A percentile compares a stretch with the other conserved stretches of the same genome.
Conservation (phyloP, 2,113 vertebrate species). For the Labeo rohita region DNA sequence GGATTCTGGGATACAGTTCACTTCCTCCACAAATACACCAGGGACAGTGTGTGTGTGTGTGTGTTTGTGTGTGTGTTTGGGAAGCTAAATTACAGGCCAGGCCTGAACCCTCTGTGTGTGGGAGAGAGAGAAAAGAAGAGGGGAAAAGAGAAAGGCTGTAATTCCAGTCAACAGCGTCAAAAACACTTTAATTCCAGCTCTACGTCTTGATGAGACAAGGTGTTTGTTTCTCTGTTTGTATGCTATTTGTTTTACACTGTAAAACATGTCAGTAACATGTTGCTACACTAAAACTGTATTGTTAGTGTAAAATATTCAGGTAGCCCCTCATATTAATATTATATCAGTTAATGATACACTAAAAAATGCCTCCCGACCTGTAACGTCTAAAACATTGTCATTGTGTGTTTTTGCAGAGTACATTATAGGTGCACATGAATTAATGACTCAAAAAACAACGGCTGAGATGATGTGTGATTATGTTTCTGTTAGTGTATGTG, state of each 20-base stretch:
- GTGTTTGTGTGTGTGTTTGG: conserved; percentile 29
- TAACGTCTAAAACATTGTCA: not conserved
- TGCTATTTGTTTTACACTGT: not conserved
- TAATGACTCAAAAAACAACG: not conserved
- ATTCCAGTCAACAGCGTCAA: conserved; percentile 46
- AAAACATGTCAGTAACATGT: not conserved
- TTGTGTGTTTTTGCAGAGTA: not conserved
- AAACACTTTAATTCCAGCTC: conserved; percentile 28
- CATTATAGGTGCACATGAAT: not conserved
- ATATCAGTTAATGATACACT: not conserved
- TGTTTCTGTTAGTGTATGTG: conserved; percentile 27
- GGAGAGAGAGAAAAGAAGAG: conserved; percentile 16
- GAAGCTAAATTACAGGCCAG: conserved; percentile 56
- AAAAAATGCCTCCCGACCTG: not conserved
- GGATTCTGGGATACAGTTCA: conserved; percentile 33
- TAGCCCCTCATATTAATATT: not conserved
- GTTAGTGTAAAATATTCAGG: not conserved
- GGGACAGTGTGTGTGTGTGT: conserved; percentile 53
- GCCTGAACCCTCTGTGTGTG: conserved; percentile 45
- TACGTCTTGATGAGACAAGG: conserved; percentile 15
- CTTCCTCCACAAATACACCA: conserved; percentile 56
- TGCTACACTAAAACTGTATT: not conserved
- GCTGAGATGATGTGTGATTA: conserved; percentile 2
- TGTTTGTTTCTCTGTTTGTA: conserved; percentile 2
- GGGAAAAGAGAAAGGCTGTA: conserved; percentile 45